A percentile compares a stretch with the other conserved stretches of the same genome.
Conservation (phyloP, 2,797 vertebrate genomes). For the Gallinago nigripennis region DNA sequence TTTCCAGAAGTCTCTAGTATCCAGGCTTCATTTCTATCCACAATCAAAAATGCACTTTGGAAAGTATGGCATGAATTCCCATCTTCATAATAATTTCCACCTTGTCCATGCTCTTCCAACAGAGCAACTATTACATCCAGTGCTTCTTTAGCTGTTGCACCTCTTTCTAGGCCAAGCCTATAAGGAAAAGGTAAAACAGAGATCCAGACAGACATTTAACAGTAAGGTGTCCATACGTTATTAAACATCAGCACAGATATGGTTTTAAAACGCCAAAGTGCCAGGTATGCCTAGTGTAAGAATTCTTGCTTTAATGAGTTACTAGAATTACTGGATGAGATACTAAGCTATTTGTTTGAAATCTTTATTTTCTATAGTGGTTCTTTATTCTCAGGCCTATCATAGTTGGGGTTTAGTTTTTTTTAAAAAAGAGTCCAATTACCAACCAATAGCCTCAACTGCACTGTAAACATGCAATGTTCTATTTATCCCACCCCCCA, state of each 20-base stretch:
- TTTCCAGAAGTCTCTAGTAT: constrained; percentile 81
- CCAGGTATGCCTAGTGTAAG: not conserved
- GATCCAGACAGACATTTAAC: not conserved
- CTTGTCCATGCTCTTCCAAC: constrained; percentile 81
- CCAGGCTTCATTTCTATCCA: constrained; percentile 81
- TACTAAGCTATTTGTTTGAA: not conserved
- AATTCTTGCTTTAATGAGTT: not conserved
- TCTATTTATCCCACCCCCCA: not conserved
- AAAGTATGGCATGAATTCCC: constrained; percentile 73
- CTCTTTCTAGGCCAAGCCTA: constrained; percentile 83
- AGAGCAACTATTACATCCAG: constrained; percentile 78
- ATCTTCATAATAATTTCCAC: constrained; percentile 82
- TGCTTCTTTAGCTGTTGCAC: constrained; percentile 78
- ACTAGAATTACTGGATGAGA: not conserved
- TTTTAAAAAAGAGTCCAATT: not conserved
- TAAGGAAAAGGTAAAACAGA: not conserved
- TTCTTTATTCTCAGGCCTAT: not conserved
- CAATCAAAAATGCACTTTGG: constrained; percentile 80
- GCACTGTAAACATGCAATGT: not conserved
- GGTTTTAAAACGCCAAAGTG: not conserved
- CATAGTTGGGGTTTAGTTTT: not conserved
- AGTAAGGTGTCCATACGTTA: not conserved
- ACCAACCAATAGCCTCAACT: not conserved
- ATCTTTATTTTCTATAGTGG: not conserved
- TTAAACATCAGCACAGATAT: not conserved